A percentile compares a stretch with the other conserved stretches of the same genome.
These are phyloP conservation scores for Drosophila prosaltans DNA, from an alignment of 1,140 invertebrate genomes.

Conservation along the genomic window DNA sequence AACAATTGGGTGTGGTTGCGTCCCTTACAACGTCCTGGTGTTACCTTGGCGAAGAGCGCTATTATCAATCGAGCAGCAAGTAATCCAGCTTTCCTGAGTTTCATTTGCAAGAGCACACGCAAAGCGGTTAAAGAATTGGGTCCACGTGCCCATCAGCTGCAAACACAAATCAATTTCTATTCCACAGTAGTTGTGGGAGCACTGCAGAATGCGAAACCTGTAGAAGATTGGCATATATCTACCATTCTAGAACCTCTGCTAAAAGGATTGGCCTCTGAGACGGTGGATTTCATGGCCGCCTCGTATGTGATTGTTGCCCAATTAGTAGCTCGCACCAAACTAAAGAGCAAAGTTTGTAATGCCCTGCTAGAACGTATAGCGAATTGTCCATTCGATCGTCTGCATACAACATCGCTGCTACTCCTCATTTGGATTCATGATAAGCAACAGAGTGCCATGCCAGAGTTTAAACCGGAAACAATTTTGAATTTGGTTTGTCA, in stretches of 20 bases:
- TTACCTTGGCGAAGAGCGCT: slow-evolving; percentile 88
- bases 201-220: slow-evolving; percentile 84
- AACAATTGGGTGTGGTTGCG: slow-evolving; percentile 92
- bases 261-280: slow-evolving; percentile 87
- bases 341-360: slow-evolving; percentile 87
- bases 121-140: slow-evolving; percentile 87
- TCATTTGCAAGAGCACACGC: slow-evolving; percentile 88
- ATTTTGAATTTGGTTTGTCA: slow-evolving; percentile 65
- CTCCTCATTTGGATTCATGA: slow-evolving; percentile 87
- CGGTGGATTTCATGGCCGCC: slow-evolving; percentile 88
- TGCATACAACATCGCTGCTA: slow-evolving; percentile 82
- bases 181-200: slow-evolving; percentile 89
- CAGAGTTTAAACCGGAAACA: slow-evolving; percentile 71
- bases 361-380: slow-evolving; percentile 71
- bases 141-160: slow-evolving; percentile 85
- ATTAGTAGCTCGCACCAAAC: slow-evolving; percentile 86
- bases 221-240: slow-evolving; percentile 88
- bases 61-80: slow-evolving; percentile 89
- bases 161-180: slow-evolving; percentile 91
- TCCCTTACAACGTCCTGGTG: slow-evolving; percentile 88
- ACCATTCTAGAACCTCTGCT: slow-evolving; percentile 88
- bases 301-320: slow-evolving; percentile 90
- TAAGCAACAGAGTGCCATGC: slow-evolving; percentile 83
- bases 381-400: slow-evolving; percentile 61
- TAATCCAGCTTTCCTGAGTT: slow-evolving; percentile 88